Evolutionary conservation across 2,113 vertebrate genomes (phyloP).

Genomic region (Sturnira hondurensis): DNA sequence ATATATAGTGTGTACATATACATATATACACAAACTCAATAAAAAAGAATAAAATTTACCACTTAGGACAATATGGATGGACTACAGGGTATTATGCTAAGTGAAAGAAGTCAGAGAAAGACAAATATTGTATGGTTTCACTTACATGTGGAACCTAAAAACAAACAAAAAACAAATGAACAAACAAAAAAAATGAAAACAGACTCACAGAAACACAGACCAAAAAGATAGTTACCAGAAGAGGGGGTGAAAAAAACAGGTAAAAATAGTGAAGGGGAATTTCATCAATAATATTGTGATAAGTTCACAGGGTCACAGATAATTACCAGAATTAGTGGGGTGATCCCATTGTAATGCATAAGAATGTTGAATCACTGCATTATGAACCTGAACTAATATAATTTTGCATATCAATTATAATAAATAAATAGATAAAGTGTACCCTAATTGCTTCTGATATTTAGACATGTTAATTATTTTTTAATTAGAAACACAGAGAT

Average conservation of each 20-base stretch:
- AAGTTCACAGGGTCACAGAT: not conserved
- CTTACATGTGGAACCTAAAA: not conserved
- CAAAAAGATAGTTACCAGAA: not conserved
- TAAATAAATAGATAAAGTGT: not conserved
- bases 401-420: not conserved
- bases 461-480: not conserved
- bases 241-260: no score
- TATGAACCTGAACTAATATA: not conserved
- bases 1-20: no score
- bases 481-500: not conserved
- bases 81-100: not conserved
- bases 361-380: not conserved
- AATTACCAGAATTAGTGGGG: not conserved
- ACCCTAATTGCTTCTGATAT: not conserved
- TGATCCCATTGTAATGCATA: not conserved
- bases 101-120: not conserved
- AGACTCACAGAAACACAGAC: not conserved
- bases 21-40: not conserved
- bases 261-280: not conserved
- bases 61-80: not conserved
- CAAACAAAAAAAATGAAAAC: not conserved
- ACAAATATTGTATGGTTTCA: not conserved
- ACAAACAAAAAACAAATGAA: not conserved
- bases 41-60: not conserved
- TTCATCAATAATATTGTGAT: not conserved